Evolutionary conservation across 2,797 vertebrate genomes (phyloP).

Genomic region (Uromys caudimaculatus): DNA sequence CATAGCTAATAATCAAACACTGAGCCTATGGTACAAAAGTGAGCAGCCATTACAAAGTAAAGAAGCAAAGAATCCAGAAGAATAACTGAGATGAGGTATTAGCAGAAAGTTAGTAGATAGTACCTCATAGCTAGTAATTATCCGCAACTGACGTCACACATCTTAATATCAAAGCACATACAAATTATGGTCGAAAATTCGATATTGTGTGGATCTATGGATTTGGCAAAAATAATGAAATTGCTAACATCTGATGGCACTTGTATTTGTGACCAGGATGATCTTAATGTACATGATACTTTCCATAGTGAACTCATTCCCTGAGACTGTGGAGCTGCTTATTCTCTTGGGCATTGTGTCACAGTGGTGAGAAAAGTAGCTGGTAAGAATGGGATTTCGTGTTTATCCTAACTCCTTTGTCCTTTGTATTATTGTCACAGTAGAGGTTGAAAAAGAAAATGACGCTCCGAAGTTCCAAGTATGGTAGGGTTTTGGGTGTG

Average conservation of each 20-base stretch:
- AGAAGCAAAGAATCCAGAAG: not conserved
- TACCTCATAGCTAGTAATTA: not conserved
- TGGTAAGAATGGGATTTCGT: not conserved
- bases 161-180: not conserved
- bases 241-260: not conserved
- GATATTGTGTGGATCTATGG: not conserved
- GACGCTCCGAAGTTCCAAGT: not conserved
- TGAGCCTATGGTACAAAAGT: not conserved
- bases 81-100: not conserved
- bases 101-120: not conserved
- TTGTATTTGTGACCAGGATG: not conserved
- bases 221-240: not conserved
- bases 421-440: not conserved
- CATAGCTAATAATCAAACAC: not conserved
- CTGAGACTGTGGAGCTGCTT: not conserved
- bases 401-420: not conserved
- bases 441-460: not conserved
- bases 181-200: not conserved
- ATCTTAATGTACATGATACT: not conserved
- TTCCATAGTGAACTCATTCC: no score
- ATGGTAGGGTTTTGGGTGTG: not conserved
- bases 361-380: not conserved
- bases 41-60: not conserved
- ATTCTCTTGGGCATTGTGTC: not conserved
- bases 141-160: not conserved